A percentile compares a stretch with the other conserved stretches of the same genome.
Conservation (phyloP, 2,113 vertebrate species). For the Pyrgilauda ruficollis region DNA sequence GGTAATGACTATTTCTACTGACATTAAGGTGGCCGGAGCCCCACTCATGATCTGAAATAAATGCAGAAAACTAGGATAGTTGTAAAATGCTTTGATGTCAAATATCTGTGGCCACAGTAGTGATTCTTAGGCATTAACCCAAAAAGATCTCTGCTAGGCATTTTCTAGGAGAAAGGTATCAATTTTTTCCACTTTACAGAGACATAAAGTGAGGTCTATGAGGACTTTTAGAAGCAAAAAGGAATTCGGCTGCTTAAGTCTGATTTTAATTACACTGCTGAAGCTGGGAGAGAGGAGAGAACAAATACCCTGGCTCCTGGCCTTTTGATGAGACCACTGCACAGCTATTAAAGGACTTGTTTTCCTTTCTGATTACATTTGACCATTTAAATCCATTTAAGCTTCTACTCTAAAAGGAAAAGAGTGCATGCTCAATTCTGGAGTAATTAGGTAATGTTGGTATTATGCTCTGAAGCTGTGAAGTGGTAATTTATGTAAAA, state of each 20-base stretch:
- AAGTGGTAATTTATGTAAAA: slow-evolving; percentile 67
- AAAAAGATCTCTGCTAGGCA: neutral
- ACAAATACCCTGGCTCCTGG: neutral
- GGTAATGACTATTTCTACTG: neutral
- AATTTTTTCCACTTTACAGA: neutral
- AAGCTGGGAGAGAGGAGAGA: neutral
- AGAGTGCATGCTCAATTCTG: slow-evolving; percentile 28
- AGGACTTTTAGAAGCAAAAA: neutral
- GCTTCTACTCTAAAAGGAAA: slow-evolving; percentile 46
- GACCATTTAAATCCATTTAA: slow-evolving; percentile 30
- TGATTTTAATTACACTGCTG: slow-evolving; percentile 2
- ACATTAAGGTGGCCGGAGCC: neutral
- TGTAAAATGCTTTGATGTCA: neutral
- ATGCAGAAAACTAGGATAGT: neutral
- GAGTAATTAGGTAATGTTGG: slow-evolving; percentile 53
- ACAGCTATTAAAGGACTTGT: slow-evolving; percentile 41
- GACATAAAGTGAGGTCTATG: neutral
- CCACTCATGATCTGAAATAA: neutral
- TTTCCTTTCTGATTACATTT: slow-evolving; percentile 41
- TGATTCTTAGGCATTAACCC: neutral
- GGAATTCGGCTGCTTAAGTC: neutral
- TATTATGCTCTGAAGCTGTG: slow-evolving; percentile 42
- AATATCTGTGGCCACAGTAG: neutral
- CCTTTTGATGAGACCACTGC: slow-evolving; percentile 15
- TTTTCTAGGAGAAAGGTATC: neutral